Conservation (phyloP, 1,140 invertebrate species). For the Helicoverpa zea region DNA sequence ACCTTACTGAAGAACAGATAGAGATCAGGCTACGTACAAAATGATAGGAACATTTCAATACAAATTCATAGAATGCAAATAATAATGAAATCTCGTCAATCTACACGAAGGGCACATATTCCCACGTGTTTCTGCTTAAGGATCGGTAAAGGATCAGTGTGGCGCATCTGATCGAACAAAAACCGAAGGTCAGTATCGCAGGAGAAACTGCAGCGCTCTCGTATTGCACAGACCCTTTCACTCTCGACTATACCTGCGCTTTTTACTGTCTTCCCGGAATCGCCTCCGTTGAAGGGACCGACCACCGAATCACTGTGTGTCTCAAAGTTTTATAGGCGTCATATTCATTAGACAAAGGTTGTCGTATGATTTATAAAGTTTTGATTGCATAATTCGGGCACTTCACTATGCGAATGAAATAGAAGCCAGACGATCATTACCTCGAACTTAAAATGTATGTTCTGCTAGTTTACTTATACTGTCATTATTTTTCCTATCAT, state of each 20-base stretch:
- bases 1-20: conserved; percentile 40
- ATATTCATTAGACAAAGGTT: not conserved
- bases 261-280: conserved; percentile 83
- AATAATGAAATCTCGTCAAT: conserved; percentile 65
- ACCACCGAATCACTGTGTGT: conserved; percentile 51
- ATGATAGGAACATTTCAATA: conserved; percentile 37
- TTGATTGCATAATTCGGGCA: not conserved
- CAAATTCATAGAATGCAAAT: conserved; percentile 69
- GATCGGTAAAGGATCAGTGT: conserved; percentile 71
- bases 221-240: conserved; percentile 86
- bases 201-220: conserved; percentile 82
- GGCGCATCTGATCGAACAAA: conserved; percentile 79
- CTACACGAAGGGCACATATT: conserved; percentile 68
- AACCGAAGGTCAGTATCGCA: conserved; percentile 79
- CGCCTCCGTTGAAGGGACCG: conserved; percentile 64
- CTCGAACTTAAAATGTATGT: too few relatives aligned
- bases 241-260: conserved; percentile 85
- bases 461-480: too few relatives aligned
- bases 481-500: too few relatives aligned
- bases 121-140: conserved; percentile 83
- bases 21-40: conserved; percentile 30
- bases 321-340: conserved; percentile 62
- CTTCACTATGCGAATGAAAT: too few relatives aligned
- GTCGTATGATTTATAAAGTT: not conserved
- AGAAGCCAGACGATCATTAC: too few relatives aligned